Evolutionary conservation across 2,888 invertebrate species (phyloP).

Genomic region (Xestia c-nigrum): DNA sequence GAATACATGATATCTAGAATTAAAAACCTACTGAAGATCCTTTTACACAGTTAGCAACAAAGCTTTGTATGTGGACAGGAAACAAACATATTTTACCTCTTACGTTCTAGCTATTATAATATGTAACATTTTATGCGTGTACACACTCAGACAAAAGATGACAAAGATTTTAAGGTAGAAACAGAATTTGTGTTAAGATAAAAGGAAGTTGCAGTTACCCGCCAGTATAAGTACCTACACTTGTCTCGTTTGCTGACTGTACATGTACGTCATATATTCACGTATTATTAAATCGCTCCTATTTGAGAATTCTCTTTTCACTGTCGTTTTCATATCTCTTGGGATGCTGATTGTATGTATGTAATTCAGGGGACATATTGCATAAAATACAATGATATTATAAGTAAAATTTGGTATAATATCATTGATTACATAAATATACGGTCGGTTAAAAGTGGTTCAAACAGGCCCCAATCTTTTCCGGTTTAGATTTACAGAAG

Average conservation of each 20-base stretch:
- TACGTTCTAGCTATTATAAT: neutral
- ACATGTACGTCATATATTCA: slow-evolving; percentile 4
- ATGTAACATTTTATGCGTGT: slow-evolving; percentile 13
- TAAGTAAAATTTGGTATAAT: too few species aligned
- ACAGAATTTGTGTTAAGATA: neutral
- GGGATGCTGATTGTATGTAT: slow-evolving; percentile 45
- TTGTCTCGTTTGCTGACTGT: slow-evolving; percentile 9
- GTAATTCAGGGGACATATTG: slow-evolving; percentile 34
- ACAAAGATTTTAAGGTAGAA: slow-evolving; percentile 7
- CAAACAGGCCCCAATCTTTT: neutral
- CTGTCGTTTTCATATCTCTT: slow-evolving; percentile 20
- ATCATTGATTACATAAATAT: slow-evolving; percentile 8
- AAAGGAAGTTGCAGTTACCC: slow-evolving; percentile 15
- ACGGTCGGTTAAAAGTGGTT: neutral
- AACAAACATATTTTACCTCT: neutral
- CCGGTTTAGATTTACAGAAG: neutral
- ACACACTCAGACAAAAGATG: slow-evolving; percentile 2
- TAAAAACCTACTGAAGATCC: neutral
- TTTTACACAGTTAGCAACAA: neutral
- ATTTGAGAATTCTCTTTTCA: slow-evolving; percentile 43
- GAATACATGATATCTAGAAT: neutral
- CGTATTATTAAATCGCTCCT: slow-evolving; percentile 22
- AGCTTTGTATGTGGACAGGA: neutral
- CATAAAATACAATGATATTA: neutral
- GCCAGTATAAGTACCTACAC: neutral